A percentile compares a stretch with the other conserved stretches of the same genome.
These are phyloP conservation scores for Lacerta viridis DNA, from an alignment of 2,797 vertebrate genomes.

Conservation along the genomic window DNA sequence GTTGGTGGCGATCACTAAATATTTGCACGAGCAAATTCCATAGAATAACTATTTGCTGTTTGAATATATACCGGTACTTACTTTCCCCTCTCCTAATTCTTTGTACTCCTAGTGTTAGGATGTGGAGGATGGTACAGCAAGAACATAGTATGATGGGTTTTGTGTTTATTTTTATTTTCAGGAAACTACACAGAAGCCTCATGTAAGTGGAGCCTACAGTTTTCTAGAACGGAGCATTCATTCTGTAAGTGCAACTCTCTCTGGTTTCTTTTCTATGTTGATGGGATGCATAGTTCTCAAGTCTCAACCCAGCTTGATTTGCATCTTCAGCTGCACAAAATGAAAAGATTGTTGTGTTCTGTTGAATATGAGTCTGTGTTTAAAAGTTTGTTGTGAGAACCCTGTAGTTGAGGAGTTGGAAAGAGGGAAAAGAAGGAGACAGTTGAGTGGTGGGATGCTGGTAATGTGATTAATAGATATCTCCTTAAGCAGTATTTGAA, in stretches of 20 bases:
- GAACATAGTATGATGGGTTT: neutral
- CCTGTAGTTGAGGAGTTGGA: too few relatives aligned
- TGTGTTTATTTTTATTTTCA: conserved; percentile 58
- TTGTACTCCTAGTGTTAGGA: too few relatives aligned
- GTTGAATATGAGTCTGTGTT: too few relatives aligned
- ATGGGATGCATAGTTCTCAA: neutral
- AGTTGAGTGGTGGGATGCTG: too few relatives aligned
- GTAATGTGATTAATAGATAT: too few relatives aligned
- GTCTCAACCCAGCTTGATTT: neutral
- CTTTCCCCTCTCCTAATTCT: too few relatives aligned
- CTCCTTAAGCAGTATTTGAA: too few relatives aligned
- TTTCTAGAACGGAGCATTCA: conserved; percentile 75
- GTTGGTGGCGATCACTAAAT: too few relatives aligned
- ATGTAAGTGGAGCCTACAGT: conserved; percentile 78
- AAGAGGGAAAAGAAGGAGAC: too few relatives aligned
- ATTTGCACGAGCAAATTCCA: too few relatives aligned
- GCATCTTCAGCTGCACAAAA: neutral
- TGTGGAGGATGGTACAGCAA: neutral
- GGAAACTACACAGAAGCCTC: conserved; percentile 78
- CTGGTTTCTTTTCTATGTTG: neutral
- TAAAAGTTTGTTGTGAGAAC: too few relatives aligned
- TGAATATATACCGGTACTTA: neutral
- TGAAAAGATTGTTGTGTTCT: neutral
- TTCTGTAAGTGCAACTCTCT: conserved; percentile 77
- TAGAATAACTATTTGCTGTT: too few relatives aligned